Evolutionary conservation across 1,140 invertebrate genomes (phyloP), one percentile per base, ranked within the genome.

Genomic region (Steinernema feltiae): DNA sequence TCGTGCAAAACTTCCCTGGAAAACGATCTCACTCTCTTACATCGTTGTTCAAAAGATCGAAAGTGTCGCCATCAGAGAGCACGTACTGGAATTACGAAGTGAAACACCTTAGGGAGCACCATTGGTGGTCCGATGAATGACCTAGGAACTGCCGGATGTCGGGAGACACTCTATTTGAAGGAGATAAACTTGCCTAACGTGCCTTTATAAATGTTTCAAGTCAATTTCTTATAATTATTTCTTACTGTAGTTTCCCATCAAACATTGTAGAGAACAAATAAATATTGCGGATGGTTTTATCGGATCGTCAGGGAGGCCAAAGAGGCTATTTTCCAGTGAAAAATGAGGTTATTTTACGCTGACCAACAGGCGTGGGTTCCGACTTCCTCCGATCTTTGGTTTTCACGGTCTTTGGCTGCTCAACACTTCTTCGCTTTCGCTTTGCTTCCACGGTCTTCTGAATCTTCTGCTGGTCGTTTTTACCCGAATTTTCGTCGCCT

Each of bases 71-170:
- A 3, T 63, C 53, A 7, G 53, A 17, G 24, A 63, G 24, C 24
- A 27, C 7, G 24, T 63, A 63, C 53, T 63, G 53, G 53, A 27
- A 15, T 27, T n/a, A 63, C 15, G 53, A 63, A 15, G 53, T 63
- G 53, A 63, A 63, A 21, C 12, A 27, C 7, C 53, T 63, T 21
- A 12, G 53, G 24, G 53, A 15, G 53, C 24, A 15, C 24, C 53
- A 27, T 7, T 63, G 53, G 53, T 63, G 53, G 53, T 63, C 53
- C 7, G 53, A 63, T 63, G 53, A 63, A 27, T 63, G 53, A 63
- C 18, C n/a, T n/a, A 46, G n/a, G 7, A 46, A 46, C 41, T 46
- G 41, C 7, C 41, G n/a, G n/a, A n/a, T n/a, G n/a, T n/a, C n/a
- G n/a, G n/a, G n/a, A n/a, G n/a, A n/a, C n/a, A n/a, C n/a, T n/a